These are phyloP conservation scores for Tenualosa thibaudeaui DNA, from an alignment of 2,797 vertebrate species.

Conservation along the genomic window DNA sequence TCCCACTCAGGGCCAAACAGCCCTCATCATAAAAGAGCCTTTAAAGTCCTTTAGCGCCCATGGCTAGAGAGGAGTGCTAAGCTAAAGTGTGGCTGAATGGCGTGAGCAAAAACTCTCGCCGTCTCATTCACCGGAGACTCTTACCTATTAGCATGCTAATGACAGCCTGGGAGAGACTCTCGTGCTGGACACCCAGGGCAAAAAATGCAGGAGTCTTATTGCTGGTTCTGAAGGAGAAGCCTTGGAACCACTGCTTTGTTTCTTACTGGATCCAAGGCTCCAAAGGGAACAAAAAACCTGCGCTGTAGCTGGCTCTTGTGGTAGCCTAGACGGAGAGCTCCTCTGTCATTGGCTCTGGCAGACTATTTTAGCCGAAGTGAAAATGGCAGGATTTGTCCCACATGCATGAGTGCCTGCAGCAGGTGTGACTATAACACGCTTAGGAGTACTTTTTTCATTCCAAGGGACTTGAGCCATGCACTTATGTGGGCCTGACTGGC, in stretches of 20 bases:
- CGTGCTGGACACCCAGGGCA: not conserved
- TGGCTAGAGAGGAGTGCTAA: not conserved
- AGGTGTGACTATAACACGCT: not conserved
- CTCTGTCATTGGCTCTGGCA: not conserved
- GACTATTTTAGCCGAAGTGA: not conserved
- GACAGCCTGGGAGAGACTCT: not conserved
- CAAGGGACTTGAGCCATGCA: not conserved
- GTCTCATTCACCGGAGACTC: not conserved
- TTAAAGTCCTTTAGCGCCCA: slow-evolving; percentile 59
- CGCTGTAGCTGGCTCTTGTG: not conserved
- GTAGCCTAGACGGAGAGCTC: not conserved
- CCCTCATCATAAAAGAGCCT: slow-evolving; percentile 72
- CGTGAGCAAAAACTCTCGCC: not conserved
- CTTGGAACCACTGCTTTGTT: not conserved
- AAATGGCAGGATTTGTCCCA: not conserved
- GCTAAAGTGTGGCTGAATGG: not conserved
- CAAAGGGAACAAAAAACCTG: not conserved
- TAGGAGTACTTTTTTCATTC: not conserved
- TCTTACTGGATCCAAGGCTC: not conserved
- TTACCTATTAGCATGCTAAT: not conserved
- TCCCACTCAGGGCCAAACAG: slow-evolving; percentile 64
- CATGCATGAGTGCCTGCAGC: not conserved
- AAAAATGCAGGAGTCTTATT: not conserved
- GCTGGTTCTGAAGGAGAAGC: not conserved
- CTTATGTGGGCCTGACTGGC: not conserved